Conservation (phyloP, 1,140 invertebrate genomes). For the Conus betulinus region DNA sequence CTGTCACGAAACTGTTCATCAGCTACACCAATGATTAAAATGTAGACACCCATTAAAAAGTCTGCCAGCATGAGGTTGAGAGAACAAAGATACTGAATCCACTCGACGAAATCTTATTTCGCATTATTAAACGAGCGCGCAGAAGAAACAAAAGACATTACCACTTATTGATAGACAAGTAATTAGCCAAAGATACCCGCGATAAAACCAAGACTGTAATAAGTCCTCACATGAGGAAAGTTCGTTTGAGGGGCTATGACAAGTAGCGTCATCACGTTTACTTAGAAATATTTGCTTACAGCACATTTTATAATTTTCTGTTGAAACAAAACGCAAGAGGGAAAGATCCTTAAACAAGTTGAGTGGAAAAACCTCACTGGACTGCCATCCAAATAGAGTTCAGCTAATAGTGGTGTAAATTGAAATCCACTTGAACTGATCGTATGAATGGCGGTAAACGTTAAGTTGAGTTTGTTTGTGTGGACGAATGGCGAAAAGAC, state of each 20-base stretch:
- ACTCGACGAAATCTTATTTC: constrained; percentile 24
- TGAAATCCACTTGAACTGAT: constrained; percentile 31
- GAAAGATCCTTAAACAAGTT: constrained; percentile 30
- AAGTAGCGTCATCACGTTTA: background rate
- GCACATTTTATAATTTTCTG: constrained; percentile 51
- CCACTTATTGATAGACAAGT: constrained; percentile 46
- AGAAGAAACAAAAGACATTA: constrained; percentile 46
- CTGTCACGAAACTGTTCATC: constrained; percentile 54
- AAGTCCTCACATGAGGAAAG: constrained; percentile 55
- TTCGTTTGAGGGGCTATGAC: constrained; percentile 34
- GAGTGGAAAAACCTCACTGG: constrained; percentile 29
- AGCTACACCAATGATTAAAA: constrained; percentile 59
- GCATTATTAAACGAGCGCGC: constrained; percentile 31
- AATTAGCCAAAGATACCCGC: constrained; percentile 50
- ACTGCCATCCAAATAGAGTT: constrained; percentile 28
- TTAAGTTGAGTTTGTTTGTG: background rate
- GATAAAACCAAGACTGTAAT: constrained; percentile 36
- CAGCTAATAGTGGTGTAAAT: background rate
- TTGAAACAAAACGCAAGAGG: constrained; percentile 14
- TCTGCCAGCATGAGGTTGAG: constrained; percentile 59
- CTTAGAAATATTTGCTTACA: constrained; percentile 42
- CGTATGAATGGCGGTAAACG: background rate
- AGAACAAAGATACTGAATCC: constrained; percentile 52
- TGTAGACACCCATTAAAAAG: constrained; percentile 66
- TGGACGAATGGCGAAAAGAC: constrained; percentile 6